These are phyloP conservation scores for Triplophysa tibetana DNA, from an alignment of 2,113 vertebrate genomes.

Conservation along the genomic window DNA sequence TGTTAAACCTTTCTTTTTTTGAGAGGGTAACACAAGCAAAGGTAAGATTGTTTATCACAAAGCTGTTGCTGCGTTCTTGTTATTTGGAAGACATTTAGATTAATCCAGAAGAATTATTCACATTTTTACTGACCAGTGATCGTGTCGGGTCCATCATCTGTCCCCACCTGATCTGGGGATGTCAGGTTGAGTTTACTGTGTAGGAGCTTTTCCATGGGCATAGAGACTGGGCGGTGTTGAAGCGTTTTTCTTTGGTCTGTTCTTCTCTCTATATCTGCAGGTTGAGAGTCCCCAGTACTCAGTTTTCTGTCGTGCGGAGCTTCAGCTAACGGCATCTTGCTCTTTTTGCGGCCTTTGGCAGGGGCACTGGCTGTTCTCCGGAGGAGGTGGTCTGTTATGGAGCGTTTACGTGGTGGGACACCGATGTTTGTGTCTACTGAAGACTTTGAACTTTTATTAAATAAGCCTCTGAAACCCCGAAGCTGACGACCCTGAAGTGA, in stretches of 20 bases:
- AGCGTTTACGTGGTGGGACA: constrained; percentile 80
- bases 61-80: not conserved
- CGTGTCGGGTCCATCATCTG: constrained; percentile 64
- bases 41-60: not conserved
- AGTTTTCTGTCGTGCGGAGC: constrained; percentile 77
- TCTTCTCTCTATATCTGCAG: constrained; percentile 65
- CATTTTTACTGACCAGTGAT: constrained; percentile 74
- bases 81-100: not conserved
- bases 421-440: constrained; percentile 75
- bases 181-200: constrained; percentile 73
- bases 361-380: constrained; percentile 94
- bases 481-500: constrained; percentile 84
- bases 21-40: not conserved
- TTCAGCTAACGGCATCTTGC: constrained; percentile 86
- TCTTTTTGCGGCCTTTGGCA: constrained; percentile 93
- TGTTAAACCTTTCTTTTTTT: not conserved
- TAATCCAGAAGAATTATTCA: not conserved
- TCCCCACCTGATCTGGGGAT: constrained; percentile 63
- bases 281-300: constrained; percentile 64
- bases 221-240: constrained; percentile 85
- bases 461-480: constrained; percentile 89
- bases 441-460: constrained; percentile 84
- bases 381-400: constrained; percentile 87
- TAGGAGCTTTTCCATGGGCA: constrained; percentile 88
- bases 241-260: constrained; percentile 61